Evolutionary conservation across 2,888 invertebrate genomes (phyloP).

Genomic region (Uropetala carovei): DNA sequence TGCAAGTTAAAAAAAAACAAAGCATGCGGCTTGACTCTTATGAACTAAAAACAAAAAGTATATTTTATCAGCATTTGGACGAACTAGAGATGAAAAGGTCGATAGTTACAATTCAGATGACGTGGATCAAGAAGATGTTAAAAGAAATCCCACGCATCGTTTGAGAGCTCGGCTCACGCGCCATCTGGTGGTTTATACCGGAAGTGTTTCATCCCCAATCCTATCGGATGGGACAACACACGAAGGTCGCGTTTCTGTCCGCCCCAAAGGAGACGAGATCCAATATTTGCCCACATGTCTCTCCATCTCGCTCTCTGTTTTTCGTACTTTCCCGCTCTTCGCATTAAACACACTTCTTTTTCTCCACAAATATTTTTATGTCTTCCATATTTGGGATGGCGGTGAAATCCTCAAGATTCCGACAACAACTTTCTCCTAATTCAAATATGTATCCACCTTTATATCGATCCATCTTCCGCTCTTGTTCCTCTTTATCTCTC

Average conservation of each 20-base stretch:
- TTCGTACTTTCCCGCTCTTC: not conserved
- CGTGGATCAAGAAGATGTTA: not conserved
- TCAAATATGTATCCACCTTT: not conserved
- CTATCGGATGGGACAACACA: not conserved
- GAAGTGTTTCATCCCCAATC: not conserved
- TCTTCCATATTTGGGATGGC: not conserved
- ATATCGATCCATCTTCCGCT: not conserved
- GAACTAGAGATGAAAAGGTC: not conserved
- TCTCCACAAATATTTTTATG: not conserved
- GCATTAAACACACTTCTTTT: not conserved
- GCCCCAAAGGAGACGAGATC: not conserved
- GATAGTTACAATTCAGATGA: not conserved
- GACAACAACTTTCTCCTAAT: not conserved
- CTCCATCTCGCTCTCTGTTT: not conserved
- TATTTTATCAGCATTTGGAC: too few relatives aligned
- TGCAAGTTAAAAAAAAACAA: too few relatives aligned
- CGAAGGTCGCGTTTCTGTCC: not conserved
- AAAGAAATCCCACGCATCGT: not conserved
- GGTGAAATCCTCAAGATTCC: not conserved
- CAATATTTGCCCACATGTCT: not conserved
- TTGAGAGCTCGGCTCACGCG: not conserved
- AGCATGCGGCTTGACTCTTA: too few relatives aligned
- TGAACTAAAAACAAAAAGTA: too few relatives aligned
- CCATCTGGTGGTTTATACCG: constrained; percentile 18
- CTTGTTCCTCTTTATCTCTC: not conserved